Base-by-base conservation (phyloP, 23 tunicate genomes). In the Styela clava region DNA sequence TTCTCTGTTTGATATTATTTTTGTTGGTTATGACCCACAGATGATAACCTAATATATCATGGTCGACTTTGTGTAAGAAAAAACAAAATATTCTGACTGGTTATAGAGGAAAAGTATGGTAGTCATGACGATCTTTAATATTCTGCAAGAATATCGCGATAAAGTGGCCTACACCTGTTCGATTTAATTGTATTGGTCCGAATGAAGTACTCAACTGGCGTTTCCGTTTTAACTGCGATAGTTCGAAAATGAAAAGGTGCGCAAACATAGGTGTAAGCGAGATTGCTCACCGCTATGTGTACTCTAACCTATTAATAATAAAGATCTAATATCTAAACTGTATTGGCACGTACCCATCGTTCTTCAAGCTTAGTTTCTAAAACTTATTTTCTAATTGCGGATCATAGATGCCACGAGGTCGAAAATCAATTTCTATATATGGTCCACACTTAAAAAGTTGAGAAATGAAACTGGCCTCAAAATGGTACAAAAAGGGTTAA, bases 271-370 rank as follows among this genome's bases (percentile, higher is more conserved):
- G 27, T 21, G 81, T 26, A 24, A 21, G 67, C 81, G 81, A 76
- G 81, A 76, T 76, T 76, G 81, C 81, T 28, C 64, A 76, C 81
- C 81, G 81, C 81, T 52, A 32, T 76, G 65, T 76, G 81, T 76
- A 76, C 81, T 76, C 81, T 33, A 24, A 44, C 27, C 65, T 52
- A 52, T 76, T 44, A 76, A 76, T 76, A 76, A 52, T 76, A 76
- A 44, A 76, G 65, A 56, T 18, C 31, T 22, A 44, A 52, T 12
- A 76, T 22, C n/a, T 44, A 7, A 18, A 52, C 52, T 7, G 77
- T 32, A 30, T 21, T 28, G 35, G 77, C 77, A 71, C 77, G 77
- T 71, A 3, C 29, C 56, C 12, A 44, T n/a, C n/a, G n/a, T n/a
- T n/a, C n/a, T n/a, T n/a, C n/a, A n/a, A n/a, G n/a, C n/a, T n/a